Evolutionary conservation across 2,888 invertebrate species (phyloP), one percentile per base, ranked within the genome.

Genomic region (Habrosyne pyritoides): DNA sequence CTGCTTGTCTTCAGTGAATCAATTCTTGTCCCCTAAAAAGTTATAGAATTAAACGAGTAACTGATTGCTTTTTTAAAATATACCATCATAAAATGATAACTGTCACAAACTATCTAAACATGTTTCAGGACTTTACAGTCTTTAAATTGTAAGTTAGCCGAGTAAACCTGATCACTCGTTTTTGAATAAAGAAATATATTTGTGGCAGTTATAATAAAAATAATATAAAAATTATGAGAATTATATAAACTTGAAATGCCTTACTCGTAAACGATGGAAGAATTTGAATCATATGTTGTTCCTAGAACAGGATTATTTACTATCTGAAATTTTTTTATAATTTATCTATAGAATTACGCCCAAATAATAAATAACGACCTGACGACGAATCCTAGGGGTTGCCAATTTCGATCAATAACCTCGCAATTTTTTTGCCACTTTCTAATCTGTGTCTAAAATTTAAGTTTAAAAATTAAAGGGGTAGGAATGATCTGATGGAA

Each of bases 1-100:
- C 80, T 74, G 73, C 70, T 75, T 70, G 65, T 63, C 71, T 73
- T 83, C 75, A 86, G 72, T 86, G 71, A 77, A 61, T 77, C 71
- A 81, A 82, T 66, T 79, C 75, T 84, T 85, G 84, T 84, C 81
- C 86, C 91, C 91, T 91, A 80, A 79, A 91, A 91, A 68, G 77
- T 66, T 73, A 56, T 50, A 56, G 46, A 30, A 42, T n/a, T 53
- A 22, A 53, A 59, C 49, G 42, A 52, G 55, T 22, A 54, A 46
- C 42, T 42, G 42, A 18, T 48, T 8, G 53, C 46, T 47, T 21
- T 26, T 4, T 50, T 2, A 47, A 52, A 49, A 33, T 10, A 54
- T 36, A 42, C 21, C 26, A 33, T 26, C 26, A 33, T 26, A 47
- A 0, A 49, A 26, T 14, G 8, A 21, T 24, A 24, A 21, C 26